phyloP scores from a whole-genome alignment of 2,797 vertebrate genomes.

The Rhadinocentrus ornatus region DNA sequence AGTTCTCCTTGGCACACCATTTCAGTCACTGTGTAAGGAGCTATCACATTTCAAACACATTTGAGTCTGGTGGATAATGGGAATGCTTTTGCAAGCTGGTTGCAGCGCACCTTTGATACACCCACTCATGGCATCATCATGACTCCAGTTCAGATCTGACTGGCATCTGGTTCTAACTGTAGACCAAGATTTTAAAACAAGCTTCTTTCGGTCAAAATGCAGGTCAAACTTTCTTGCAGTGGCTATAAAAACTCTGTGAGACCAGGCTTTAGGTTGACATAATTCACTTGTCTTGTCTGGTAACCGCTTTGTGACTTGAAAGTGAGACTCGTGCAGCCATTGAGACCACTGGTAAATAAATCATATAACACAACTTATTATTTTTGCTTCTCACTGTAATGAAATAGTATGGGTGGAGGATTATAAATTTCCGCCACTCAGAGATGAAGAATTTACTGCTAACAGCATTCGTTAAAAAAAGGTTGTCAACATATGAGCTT shows the following conservation, averaged over 20 bases:
- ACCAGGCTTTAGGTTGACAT: neutral
- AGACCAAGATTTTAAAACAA: neutral
- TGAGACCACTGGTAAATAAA: constrained; percentile 16
- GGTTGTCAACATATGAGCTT: constrained; percentile 7
- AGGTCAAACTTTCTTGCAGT: neutral
- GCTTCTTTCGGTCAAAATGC: neutral
- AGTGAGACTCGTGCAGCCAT: constrained; percentile 4
- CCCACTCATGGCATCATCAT: neutral
- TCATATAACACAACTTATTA: constrained; percentile 21
- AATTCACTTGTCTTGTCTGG: neutral
- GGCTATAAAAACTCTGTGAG: neutral
- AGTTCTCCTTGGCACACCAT: neutral
- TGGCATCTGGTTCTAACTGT: neutral
- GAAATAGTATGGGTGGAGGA: constrained; percentile 1
- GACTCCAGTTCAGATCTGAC: neutral
- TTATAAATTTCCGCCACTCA: neutral
- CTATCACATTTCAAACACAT: neutral
- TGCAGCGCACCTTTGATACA: neutral
- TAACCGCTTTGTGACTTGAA: constrained; percentile 2
- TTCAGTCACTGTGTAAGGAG: neutral
- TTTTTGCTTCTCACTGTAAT: constrained; percentile 25
- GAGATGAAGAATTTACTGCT: neutral
- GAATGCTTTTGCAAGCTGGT: neutral
- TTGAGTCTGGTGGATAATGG: neutral
- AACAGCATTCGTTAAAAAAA: constrained; percentile 13